Evolutionary conservation across 1,140 invertebrate species (phyloP).

Genomic region (Tribolium madens): DNA sequence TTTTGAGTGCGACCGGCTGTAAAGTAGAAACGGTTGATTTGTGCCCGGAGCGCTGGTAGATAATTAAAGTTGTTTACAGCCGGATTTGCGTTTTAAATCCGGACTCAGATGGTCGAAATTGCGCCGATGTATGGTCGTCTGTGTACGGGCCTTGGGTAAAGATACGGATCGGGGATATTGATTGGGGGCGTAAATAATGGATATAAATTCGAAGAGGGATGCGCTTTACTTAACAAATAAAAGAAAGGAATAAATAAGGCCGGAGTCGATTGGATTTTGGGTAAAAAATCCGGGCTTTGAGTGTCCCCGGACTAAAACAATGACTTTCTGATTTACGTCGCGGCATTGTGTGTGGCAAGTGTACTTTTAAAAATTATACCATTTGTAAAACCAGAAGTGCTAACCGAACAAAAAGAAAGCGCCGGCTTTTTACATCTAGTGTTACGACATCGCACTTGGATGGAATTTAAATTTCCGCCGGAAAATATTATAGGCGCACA

Average conservation of each 20-base stretch:
- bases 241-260: constrained; percentile 42
- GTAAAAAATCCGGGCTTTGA: constrained; percentile 2
- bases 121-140: constrained; percentile 32
- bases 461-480: constrained; percentile 34
- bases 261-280: constrained; percentile 41
- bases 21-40: not conserved
- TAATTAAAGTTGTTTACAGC: constrained; percentile 41
- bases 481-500: constrained; percentile 37
- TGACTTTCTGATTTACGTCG: constrained; percentile 43
- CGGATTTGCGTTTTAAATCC: constrained; percentile 32
- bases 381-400: constrained; percentile 47
- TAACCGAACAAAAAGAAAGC: constrained; percentile 41
- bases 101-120: constrained; percentile 9
- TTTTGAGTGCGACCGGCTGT: constrained; percentile 12
- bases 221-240: constrained; percentile 44
- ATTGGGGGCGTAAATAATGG: constrained; percentile 42
- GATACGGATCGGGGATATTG: constrained; percentile 35
- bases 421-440: constrained; percentile 34
- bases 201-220: constrained; percentile 33
- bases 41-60: not conserved
- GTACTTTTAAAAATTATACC: constrained; percentile 47
- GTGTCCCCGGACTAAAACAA: constrained; percentile 10
- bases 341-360: constrained; percentile 16
- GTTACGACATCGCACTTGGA: constrained; percentile 34
- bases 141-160: constrained; percentile 16